phyloP scores from a whole-genome alignment of 1,140 invertebrate genomes.

The Caenorhabditis tropicalis region DNA sequence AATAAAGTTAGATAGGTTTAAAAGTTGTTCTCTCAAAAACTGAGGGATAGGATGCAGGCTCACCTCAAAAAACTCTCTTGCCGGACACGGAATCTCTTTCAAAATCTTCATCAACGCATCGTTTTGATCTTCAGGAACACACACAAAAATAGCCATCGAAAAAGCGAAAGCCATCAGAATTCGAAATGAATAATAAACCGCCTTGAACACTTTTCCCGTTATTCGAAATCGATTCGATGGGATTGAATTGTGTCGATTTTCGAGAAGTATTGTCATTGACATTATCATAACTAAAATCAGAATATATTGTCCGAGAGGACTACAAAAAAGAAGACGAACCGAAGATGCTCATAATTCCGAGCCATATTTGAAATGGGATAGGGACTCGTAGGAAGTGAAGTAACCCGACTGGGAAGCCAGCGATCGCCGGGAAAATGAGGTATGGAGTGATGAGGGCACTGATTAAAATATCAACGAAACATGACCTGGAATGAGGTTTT shows the following conservation, averaged over 20 bases:
- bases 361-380: background rate
- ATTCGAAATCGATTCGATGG: constrained; percentile 14
- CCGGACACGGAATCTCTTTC: background rate
- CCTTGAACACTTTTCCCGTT: background rate
- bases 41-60: too few relatives aligned
- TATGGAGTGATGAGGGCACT: background rate
- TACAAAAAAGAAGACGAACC: too few relatives aligned
- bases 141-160: background rate
- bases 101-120: background rate
- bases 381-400: background rate
- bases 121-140: background rate
- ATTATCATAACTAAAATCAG: constrained; percentile 5
- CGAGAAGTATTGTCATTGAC: constrained; percentile 8
- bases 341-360: constrained; percentile 1
- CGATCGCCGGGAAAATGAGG: constrained; percentile 1
- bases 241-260: constrained; percentile 16
- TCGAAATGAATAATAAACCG: background rate
- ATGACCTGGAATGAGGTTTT: background rate
- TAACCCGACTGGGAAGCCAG: constrained; percentile 14
- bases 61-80: background rate
- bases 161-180: background rate
- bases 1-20: background rate
- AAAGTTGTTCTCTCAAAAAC: background rate
- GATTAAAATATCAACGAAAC: background rate
- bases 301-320: too few relatives aligned